Evolutionary conservation across 2,113 vertebrate genomes (phyloP).

Genomic region (Balaeniceps rex): DNA sequence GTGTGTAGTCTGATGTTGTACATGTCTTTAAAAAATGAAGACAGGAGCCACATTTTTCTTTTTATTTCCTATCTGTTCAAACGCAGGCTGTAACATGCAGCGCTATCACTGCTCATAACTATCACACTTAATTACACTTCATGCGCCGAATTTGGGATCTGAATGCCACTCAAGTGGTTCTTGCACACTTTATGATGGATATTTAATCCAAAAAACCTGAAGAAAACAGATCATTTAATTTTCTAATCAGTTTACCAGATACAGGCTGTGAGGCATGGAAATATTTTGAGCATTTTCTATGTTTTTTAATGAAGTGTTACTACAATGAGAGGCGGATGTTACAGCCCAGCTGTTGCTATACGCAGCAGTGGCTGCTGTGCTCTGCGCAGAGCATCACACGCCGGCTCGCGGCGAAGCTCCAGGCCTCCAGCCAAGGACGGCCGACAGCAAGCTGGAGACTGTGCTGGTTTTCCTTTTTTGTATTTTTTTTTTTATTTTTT

Average conservation of each 20-base stretch:
- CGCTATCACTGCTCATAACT: background rate
- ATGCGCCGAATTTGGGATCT: background rate
- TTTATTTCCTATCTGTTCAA: background rate
- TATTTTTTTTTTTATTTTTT: background rate
- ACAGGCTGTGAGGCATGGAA: slow-evolving; percentile 27
- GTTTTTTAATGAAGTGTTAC: slow-evolving; percentile 61
- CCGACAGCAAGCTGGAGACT: background rate
- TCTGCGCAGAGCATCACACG: background rate
- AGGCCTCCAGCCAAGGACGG: background rate
- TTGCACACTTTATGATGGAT: background rate
- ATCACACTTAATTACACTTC: slow-evolving; percentile 7
- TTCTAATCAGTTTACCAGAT: slow-evolving; percentile 50
- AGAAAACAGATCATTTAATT: slow-evolving; percentile 23
- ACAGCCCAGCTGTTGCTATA: slow-evolving; percentile 12
- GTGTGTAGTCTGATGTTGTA: background rate
- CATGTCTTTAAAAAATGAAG: background rate
- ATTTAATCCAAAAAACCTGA: slow-evolving; percentile 22
- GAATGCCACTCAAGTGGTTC: slow-evolving; percentile 8
- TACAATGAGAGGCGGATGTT: slow-evolving; percentile 1
- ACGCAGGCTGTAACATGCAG: background rate
- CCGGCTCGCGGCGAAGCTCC: background rate
- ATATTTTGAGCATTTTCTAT: slow-evolving; percentile 53
- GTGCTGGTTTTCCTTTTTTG: background rate
- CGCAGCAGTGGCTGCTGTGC: background rate
- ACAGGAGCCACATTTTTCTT: background rate